Conservation (phyloP, 1,140 invertebrate genomes). For the Sycophila sp. region DNA sequence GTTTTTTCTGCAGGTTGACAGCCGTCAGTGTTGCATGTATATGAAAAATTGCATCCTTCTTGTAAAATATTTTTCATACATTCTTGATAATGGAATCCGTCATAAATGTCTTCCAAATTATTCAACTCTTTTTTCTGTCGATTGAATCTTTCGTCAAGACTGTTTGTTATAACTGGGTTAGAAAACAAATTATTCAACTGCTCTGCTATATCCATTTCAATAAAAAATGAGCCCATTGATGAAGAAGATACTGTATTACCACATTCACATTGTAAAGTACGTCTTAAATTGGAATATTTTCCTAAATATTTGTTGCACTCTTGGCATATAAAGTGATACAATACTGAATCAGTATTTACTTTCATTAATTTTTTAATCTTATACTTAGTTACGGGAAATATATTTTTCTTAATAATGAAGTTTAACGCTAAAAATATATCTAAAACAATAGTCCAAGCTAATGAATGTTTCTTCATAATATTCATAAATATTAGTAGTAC, state of each 20-base stretch:
- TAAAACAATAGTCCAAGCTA: background rate
- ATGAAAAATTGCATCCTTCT: constrained; percentile 16
- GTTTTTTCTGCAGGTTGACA: constrained; percentile 23
- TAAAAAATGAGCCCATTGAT: background rate
- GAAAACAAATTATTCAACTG: constrained; percentile 19
- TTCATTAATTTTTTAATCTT: constrained; percentile 6
- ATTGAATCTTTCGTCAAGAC: constrained; percentile 8
- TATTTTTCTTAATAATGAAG: background rate
- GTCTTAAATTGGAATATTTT: background rate
- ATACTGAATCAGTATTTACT: background rate
- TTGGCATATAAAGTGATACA: background rate
- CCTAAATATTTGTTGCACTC: background rate
- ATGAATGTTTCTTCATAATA: constrained; percentile 3
- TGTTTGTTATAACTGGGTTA: constrained; percentile 1
- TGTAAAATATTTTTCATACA: background rate
- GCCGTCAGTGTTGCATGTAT: constrained; percentile 34
- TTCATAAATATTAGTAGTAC: constrained; percentile 8
- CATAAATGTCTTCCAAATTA: constrained; percentile 32
- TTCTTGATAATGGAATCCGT: constrained; percentile 20
- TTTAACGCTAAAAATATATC: constrained; percentile 2
- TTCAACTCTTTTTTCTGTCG: constrained; percentile 8
- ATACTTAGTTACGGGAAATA: constrained; percentile 7
- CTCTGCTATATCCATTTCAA: constrained; percentile 10
- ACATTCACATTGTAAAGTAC: background rate
- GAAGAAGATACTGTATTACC: background rate